phyloP scores from a whole-genome alignment of 2,888 invertebrate species.

The Neoascia interrupta region DNA sequence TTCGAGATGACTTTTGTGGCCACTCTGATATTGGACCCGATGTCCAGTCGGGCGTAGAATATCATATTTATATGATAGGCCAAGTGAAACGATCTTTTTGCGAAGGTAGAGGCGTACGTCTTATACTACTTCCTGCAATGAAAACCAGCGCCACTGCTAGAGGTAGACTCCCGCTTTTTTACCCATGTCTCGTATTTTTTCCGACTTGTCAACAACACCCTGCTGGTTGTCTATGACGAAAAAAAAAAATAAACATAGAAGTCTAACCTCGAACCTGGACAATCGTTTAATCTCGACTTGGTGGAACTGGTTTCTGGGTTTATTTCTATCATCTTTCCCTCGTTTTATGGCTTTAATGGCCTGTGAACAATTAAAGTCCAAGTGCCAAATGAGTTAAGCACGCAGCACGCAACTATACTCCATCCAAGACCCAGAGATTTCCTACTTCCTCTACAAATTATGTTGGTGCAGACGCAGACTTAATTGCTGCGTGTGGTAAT shows the following conservation, averaged over 20 bases:
- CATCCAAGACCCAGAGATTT: no score
- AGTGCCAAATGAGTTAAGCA: conserved; percentile 16
- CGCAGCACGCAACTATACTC: no score
- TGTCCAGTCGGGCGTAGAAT: conserved; percentile 27
- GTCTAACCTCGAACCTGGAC: no score
- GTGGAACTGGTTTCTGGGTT: conserved; percentile 19
- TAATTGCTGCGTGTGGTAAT: conserved; percentile 37
- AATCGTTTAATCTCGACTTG: conserved; percentile 9
- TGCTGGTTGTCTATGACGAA: no score
- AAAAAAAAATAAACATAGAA: no score
- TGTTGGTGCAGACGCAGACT: neutral
- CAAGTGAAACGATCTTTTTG: conserved; percentile 46
- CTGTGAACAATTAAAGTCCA: conserved; percentile 30
- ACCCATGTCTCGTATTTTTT: no score
- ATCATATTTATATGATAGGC: conserved; percentile 47
- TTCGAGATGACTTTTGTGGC: conserved; percentile 12
- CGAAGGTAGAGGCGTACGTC: neutral
- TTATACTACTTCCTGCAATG: neutral
- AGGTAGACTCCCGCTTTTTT: no score
- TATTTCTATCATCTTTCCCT: neutral
- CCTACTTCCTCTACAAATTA: conserved; percentile 37
- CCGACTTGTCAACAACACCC: no score
- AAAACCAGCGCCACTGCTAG: neutral
- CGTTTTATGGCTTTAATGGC: conserved; percentile 11
- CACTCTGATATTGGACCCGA: conserved; percentile 47